Conservation (phyloP, 2,888 invertebrate species). For the Noctuana brunneofusca region DNA sequence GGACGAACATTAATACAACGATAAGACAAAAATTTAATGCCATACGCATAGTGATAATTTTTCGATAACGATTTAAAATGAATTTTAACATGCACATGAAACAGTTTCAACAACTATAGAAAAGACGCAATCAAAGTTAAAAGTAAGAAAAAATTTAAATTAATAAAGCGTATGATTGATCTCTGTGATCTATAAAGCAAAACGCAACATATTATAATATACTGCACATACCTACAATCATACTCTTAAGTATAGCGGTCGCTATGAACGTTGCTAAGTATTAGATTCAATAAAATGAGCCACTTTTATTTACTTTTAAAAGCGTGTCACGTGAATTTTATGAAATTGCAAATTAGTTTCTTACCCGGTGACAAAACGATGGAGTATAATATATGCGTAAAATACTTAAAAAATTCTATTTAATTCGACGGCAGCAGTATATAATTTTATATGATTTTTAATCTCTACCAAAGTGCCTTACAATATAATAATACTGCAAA, state of each 20-base stretch:
- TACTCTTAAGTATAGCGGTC: neutral
- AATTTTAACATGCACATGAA: slow-evolving; percentile 32
- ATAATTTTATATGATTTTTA: too few relatives aligned
- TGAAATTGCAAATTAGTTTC: too few relatives aligned
- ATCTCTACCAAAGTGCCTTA: too few relatives aligned
- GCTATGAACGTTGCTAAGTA: neutral
- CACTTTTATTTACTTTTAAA: neutral
- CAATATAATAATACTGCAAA: neutral
- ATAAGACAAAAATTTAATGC: slow-evolving; percentile 1
- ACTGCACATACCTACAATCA: neutral
- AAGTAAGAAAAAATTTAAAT: slow-evolving; percentile 3
- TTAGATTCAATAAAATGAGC: too few relatives aligned
- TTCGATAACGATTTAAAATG: slow-evolving; percentile 6
- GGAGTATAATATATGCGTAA: too few relatives aligned
- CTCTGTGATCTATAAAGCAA: neutral
- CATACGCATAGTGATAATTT: slow-evolving; percentile 2
- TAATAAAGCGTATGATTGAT: neutral
- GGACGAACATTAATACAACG: slow-evolving; percentile 9
- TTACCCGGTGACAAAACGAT: too few relatives aligned
- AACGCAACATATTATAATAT: slow-evolving; percentile 8
- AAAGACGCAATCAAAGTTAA: slow-evolving; percentile 5
- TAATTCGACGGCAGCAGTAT: too few relatives aligned
- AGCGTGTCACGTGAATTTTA: slow-evolving; percentile 1
- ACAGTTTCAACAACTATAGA: slow-evolving; percentile 7
- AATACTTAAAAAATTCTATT: too few relatives aligned